These are phyloP conservation scores for Orchesella cincta DNA, from an alignment of 1,140 invertebrate genomes.

Conservation along the genomic window DNA sequence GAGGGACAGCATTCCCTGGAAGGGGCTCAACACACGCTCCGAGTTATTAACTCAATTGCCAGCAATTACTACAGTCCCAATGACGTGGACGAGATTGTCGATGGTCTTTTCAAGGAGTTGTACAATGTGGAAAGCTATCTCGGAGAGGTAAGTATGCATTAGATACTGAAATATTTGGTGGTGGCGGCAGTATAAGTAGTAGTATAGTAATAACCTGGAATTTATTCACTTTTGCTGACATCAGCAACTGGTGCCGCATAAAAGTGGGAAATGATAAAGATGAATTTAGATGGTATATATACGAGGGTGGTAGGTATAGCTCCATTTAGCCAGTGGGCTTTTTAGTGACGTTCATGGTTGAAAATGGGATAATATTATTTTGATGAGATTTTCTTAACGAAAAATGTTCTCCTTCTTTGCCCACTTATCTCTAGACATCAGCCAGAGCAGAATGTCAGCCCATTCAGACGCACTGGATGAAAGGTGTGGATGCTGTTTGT, in stretches of 20 bases:
- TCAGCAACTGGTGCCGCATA: not conserved
- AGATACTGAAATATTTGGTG: no score
- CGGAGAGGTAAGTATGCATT: conserved; percentile 34
- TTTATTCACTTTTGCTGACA: not conserved
- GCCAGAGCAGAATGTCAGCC: conserved; percentile 43
- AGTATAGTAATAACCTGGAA: not conserved
- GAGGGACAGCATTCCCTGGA: conserved; percentile 28
- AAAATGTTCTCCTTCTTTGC: not conserved
- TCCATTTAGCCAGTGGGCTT: no score
- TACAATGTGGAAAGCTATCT: conserved; percentile 44
- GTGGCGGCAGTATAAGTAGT: not conserved
- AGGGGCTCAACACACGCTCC: conserved; percentile 44
- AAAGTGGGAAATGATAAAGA: no score
- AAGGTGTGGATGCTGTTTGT: conserved; percentile 46
- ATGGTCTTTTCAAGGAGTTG: conserved; percentile 45
- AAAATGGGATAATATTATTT: no score
- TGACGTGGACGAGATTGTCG: conserved; percentile 41
- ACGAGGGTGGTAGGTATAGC: no score
- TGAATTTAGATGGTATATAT: no score
- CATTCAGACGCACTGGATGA: conserved; percentile 37
- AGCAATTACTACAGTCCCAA: conserved; percentile 34
- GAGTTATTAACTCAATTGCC: conserved; percentile 45
- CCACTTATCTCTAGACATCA: conserved; percentile 23
- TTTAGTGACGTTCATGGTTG: no score
- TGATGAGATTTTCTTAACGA: not conserved